Conservation (phyloP, 1,140 invertebrate genomes). For the Eufriesea mexicana region DNA sequence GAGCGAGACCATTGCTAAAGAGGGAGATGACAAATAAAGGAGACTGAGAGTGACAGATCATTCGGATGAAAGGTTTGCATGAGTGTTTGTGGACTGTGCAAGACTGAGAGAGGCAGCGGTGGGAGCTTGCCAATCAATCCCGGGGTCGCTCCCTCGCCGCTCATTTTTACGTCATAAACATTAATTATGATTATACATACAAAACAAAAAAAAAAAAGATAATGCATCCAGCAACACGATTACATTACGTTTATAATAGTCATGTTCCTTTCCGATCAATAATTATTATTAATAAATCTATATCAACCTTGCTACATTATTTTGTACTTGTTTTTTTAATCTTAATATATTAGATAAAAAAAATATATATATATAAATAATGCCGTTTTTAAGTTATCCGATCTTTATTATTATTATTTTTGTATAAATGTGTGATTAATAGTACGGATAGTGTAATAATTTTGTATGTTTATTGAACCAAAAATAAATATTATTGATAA, state of each 20-base stretch:
- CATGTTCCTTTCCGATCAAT: conserved; percentile 77
- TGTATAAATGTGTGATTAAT: conserved; percentile 83
- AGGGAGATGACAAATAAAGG: conserved; percentile 36
- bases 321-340: conserved; percentile 80
- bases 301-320: conserved; percentile 73
- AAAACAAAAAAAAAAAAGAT: conserved; percentile 43
- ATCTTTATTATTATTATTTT: conserved; percentile 78
- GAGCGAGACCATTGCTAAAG: conserved; percentile 32
- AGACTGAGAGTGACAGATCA: conserved; percentile 44
- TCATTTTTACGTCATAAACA: conserved; percentile 76
- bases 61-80: conserved; percentile 49
- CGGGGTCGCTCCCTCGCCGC: conserved; percentile 70
- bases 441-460: conserved; percentile 82
- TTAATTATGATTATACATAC: conserved; percentile 75
- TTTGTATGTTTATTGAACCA: conserved; percentile 83
- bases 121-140: conserved; percentile 69
- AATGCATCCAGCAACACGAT: conserved; percentile 73
- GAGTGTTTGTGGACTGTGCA: conserved; percentile 74
- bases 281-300: conserved; percentile 69
- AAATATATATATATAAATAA: conserved; percentile 74
- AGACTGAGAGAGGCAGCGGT: conserved; percentile 77
- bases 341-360: conserved; percentile 74
- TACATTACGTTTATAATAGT: conserved; percentile 77
- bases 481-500: conserved; percentile 83
- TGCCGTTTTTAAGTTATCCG: conserved; percentile 75